Percentiles rank a stretch among this genome's conserved stretches.
Conservation (phyloP, 2,113 vertebrate genomes). For the Chunga burmeisteri region DNA sequence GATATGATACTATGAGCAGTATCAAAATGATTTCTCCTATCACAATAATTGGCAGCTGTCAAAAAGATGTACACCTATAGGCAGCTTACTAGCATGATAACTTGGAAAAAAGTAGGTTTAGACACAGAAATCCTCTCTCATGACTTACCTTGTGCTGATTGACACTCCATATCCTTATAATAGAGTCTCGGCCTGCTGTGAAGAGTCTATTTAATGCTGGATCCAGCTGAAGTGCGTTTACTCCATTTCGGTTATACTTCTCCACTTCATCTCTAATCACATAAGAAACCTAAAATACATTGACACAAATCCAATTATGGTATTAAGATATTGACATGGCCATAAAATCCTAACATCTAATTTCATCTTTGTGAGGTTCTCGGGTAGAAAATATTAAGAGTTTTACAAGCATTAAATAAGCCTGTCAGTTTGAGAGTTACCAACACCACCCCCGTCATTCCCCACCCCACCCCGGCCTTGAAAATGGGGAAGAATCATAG, state of each 20-base stretch:
- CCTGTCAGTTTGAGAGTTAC: background rate
- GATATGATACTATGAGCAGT: background rate
- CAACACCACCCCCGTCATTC: background rate
- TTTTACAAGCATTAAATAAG: background rate
- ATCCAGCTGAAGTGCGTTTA: conserved; percentile 96
- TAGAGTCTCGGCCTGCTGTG: conserved; percentile 95
- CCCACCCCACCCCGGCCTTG: fast-evolving
- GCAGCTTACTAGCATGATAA: background rate
- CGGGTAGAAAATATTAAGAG: background rate
- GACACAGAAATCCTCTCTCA: background rate
- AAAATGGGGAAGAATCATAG: background rate
- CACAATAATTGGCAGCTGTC: background rate
- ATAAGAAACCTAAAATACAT: conserved; percentile 88
- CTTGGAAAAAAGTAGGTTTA: background rate
- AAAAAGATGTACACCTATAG: background rate
- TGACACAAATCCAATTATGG: conserved; percentile 13
- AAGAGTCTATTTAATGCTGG: conserved; percentile 94
- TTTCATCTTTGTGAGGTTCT: background rate
- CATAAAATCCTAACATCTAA: background rate
- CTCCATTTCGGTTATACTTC: conserved; percentile 96
- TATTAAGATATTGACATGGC: background rate
- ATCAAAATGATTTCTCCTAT: background rate
- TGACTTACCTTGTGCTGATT: conserved; percentile 93
- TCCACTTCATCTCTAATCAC: conserved; percentile 98
- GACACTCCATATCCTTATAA: conserved; percentile 98